phyloP scores from a whole-genome alignment of 2,888 invertebrate genomes.

The Heliconius hortense region DNA sequence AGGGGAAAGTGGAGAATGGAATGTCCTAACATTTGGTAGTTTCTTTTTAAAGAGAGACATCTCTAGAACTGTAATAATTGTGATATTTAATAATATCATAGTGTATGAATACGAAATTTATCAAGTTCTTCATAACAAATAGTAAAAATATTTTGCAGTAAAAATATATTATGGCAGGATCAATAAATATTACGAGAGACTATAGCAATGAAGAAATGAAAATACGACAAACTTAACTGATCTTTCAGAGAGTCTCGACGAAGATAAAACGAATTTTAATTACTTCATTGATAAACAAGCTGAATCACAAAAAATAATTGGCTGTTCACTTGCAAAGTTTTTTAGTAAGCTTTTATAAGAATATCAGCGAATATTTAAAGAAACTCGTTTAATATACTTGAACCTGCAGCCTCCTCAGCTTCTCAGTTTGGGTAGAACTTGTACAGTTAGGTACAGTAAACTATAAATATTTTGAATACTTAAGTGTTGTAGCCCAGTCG shows the following conservation, averaged over 20 bases:
- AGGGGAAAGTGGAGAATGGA: too few relatives aligned
- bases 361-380: background rate
- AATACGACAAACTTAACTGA: constrained; percentile 20
- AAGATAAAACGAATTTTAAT: constrained; percentile 29
- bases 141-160: too few relatives aligned
- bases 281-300: constrained; percentile 20
- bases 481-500: background rate
- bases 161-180: background rate
- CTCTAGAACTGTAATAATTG: too few relatives aligned
- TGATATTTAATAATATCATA: too few relatives aligned
- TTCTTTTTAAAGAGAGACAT: too few relatives aligned
- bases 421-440: too few relatives aligned
- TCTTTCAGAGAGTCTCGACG: constrained; percentile 10
- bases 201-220: constrained; percentile 3
- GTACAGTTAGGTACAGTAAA: too few relatives aligned
- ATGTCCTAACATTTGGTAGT: too few relatives aligned
- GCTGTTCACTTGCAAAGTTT: constrained; percentile 17
- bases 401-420: background rate
- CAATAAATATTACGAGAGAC: background rate
- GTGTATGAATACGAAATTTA: too few relatives aligned
- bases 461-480: background rate
- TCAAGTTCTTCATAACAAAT: too few relatives aligned
- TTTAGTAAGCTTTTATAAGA: background rate
- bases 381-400: background rate
- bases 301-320: constrained; percentile 24